Conservation (phyloP, 1,140 invertebrate species). For the Lamellibrachia luymesi region DNA sequence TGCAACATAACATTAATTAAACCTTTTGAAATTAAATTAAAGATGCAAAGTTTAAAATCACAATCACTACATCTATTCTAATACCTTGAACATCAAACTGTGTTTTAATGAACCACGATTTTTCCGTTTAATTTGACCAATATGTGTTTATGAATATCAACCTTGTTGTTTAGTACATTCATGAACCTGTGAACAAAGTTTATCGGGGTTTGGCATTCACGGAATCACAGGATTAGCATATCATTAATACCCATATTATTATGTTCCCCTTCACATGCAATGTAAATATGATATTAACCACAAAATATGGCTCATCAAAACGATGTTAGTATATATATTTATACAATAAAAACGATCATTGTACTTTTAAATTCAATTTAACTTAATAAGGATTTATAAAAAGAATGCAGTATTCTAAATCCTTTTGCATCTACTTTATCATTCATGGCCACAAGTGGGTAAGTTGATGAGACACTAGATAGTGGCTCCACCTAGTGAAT, state of each 20-base stretch:
- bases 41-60: conserved; percentile 20
- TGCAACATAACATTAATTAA: conserved; percentile 30
- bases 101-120: background rate
- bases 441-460: background rate
- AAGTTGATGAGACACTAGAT: background rate
- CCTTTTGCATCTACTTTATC: background rate
- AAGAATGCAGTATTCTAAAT: too few relatives aligned
- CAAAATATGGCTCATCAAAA: background rate
- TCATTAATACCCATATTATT: background rate
- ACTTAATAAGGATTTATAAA: too few relatives aligned
- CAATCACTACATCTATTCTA: background rate
- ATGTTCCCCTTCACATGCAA: background rate
- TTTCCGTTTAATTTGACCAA: background rate
- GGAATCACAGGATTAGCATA: background rate
- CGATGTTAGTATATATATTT: too few relatives aligned
- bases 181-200: background rate
- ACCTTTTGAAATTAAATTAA: background rate
- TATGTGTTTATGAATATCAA: background rate
- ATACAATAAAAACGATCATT: too few relatives aligned
- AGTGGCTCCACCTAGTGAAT: conserved; percentile 8
- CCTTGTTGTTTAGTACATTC: background rate
- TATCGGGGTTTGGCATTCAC: background rate
- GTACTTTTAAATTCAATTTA: too few relatives aligned
- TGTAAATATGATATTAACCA: background rate
- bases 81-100: background rate